These are phyloP conservation scores for Pandemis corylana DNA, from an alignment of 2,888 invertebrate species.

Conservation along the genomic window DNA sequence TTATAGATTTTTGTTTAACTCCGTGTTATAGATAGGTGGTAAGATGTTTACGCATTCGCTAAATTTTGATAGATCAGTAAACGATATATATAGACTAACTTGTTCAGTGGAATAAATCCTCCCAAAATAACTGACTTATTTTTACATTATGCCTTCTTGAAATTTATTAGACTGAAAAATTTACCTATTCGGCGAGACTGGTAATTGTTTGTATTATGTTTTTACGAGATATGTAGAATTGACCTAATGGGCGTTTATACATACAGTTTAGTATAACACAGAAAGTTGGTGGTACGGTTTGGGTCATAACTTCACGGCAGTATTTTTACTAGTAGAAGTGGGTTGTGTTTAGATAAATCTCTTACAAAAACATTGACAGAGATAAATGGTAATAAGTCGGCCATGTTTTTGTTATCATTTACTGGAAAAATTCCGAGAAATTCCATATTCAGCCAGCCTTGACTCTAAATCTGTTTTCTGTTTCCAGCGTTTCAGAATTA, in stretches of 20 bases:
- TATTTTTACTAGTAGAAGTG: neutral
- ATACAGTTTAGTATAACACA: too few species aligned
- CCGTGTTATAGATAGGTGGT: neutral
- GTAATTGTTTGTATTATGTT: too few species aligned
- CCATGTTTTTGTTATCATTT: conserved; percentile 15
- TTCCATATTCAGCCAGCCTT: conserved; percentile 18
- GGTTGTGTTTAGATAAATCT: neutral
- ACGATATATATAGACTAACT: too few species aligned
- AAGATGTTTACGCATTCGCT: neutral
- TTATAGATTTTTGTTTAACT: conserved; percentile 24
- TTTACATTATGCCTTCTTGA: too few species aligned
- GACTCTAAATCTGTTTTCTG: conserved; percentile 17
- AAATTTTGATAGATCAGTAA: too few species aligned
- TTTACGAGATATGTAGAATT: too few species aligned
- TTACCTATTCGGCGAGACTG: too few species aligned
- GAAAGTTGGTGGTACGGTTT: too few species aligned
- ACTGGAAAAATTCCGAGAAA: conserved; percentile 11
- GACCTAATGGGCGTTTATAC: too few species aligned
- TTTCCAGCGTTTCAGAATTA: conserved; percentile 14
- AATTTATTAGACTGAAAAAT: too few species aligned
- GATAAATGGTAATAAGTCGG: neutral
- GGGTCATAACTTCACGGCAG: neutral
- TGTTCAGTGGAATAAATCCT: too few species aligned
- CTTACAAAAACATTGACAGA: neutral
- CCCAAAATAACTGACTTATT: too few species aligned